Conservation (phyloP, 2,888 invertebrate genomes). For the Melanotus villosus region DNA sequence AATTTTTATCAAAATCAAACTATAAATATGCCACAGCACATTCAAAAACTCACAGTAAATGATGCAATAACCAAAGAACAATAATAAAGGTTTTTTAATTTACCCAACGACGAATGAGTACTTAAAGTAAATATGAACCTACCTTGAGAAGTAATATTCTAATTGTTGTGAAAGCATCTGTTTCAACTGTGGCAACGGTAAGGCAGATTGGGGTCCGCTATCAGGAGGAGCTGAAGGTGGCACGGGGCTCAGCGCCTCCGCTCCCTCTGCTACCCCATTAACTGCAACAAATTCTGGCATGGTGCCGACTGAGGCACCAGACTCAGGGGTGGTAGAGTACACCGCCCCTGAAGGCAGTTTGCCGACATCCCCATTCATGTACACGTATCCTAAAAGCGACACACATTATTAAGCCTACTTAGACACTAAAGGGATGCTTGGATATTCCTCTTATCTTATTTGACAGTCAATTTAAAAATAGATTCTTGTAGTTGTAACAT, state of each 20-base stretch:
- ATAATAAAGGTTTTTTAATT: too few relatives aligned
- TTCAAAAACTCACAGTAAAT: too few relatives aligned
- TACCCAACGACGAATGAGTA: too few relatives aligned
- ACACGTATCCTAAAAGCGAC: conserved; percentile 76
- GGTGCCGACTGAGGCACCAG: conserved; percentile 67
- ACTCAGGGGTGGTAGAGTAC: conserved; percentile 79
- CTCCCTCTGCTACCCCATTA: conserved; percentile 67
- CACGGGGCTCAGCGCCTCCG: conserved; percentile 67
- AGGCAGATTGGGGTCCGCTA: conserved; percentile 69
- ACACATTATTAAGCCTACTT: background rate
- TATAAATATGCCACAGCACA: too few relatives aligned
- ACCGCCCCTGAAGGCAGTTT: conserved; percentile 81
- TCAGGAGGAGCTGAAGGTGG: conserved; percentile 69
- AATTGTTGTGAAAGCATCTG: conserved; percentile 85
- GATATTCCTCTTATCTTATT: conserved; percentile 11
- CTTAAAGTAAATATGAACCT: too few relatives aligned
- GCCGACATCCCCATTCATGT: conserved; percentile 88
- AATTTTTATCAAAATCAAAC: too few relatives aligned
- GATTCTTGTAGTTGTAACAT: conserved; percentile 37
- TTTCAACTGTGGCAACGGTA: conserved; percentile 82
- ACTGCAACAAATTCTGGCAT: conserved; percentile 61
- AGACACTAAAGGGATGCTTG: background rate
- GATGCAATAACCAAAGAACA: too few relatives aligned
- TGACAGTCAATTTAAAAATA: conserved; percentile 41
- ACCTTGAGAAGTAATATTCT: conserved; percentile 93